Evolutionary conservation across 2,888 invertebrate species (phyloP), one percentile per base, ranked within the genome.

Genomic region (Cerastis leucographa): DNA sequence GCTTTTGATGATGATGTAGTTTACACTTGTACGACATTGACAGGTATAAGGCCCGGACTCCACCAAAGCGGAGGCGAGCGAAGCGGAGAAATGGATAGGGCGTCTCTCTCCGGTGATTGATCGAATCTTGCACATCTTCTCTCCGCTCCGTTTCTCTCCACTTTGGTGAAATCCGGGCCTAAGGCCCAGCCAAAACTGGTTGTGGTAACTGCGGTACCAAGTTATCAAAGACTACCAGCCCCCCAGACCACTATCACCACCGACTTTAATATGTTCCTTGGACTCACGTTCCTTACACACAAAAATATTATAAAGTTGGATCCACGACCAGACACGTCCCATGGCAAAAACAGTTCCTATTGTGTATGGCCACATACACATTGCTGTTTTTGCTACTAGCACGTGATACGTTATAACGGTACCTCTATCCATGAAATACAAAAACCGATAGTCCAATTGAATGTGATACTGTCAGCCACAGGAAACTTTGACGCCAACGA

Each of bases 401-500:
- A 40, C 40, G 62, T 40, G 22, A 40, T 40, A 40, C n/a, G n/a
- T n/a, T n/a, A n/a, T n/a, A n/a, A n/a, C 22, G 12, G 12, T 62
- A 12, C 19, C 25, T 65, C 8, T 46, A 19, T 12, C 67, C 17
- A 71, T 67, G 17, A 35, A 66, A 46, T 46, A 46, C 35, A 19
- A 40, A 35, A 46, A 49, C 46, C 25, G 19, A n/a, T n/a, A 7
- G 14, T 70, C 8, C 42, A 40, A 35, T 19, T 35, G n/a, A 66
- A 35, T 44, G 29, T n/a, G 67, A 66, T 46, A 8, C 44, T 35
- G 71, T 64, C 66, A n/a, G 11, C 22, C 64, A 71, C 70, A 25
- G n/a, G 67, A n/a, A 66, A 46, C 44, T 11, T 69, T 40, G 40
- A 14, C 25, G 40, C 12, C 40, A 56, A 19, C n/a, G 25, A 42